Percentiles rank a stretch among this genome's conserved stretches.
These are phyloP conservation scores for Euproctis similis DNA, from an alignment of 2,888 invertebrate genomes.

Conservation along the genomic window DNA sequence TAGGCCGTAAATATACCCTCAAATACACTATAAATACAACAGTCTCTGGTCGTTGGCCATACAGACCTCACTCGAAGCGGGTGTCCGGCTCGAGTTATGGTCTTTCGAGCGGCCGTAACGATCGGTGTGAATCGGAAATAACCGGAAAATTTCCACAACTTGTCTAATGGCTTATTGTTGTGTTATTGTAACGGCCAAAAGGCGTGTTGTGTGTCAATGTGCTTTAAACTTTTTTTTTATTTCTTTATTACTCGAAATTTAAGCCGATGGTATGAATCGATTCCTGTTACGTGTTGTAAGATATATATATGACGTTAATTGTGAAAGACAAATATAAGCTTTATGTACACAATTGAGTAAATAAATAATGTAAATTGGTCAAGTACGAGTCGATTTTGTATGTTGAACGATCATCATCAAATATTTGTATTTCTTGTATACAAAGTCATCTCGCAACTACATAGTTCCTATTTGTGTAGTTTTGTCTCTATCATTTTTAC, in stretches of 20 bases:
- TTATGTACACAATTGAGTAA: slow-evolving; percentile 18
- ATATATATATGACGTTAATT: too few species aligned
- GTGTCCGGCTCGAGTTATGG: slow-evolving; percentile 51
- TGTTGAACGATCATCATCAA: too few species aligned
- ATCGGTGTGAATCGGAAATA: slow-evolving; percentile 72
- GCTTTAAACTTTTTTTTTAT: slow-evolving; percentile 49
- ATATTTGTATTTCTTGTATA: too few species aligned
- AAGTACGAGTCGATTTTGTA: slow-evolving; percentile 14
- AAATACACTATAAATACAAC: slow-evolving; percentile 57
- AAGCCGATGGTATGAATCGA: too few species aligned
- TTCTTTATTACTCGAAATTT: too few species aligned
- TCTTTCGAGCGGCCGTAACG: slow-evolving; percentile 57
- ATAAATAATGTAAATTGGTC: slow-evolving; percentile 17
- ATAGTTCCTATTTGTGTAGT: too few species aligned
- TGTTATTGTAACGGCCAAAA: slow-evolving; percentile 44
- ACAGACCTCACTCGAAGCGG: slow-evolving; percentile 68
- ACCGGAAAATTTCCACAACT: slow-evolving; percentile 71
- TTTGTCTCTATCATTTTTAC: too few species aligned
- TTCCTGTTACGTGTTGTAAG: too few species aligned
- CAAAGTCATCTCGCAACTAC: too few species aligned
- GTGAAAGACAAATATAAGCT: slow-evolving; percentile 2
- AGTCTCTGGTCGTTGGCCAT: slow-evolving; percentile 57
- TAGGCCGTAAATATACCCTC: slow-evolving; percentile 61
- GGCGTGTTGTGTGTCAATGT: slow-evolving; percentile 48
- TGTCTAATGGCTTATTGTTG: slow-evolving; percentile 71